phyloP scores from a whole-genome alignment of 2,113 vertebrate species.

The human region DNA sequence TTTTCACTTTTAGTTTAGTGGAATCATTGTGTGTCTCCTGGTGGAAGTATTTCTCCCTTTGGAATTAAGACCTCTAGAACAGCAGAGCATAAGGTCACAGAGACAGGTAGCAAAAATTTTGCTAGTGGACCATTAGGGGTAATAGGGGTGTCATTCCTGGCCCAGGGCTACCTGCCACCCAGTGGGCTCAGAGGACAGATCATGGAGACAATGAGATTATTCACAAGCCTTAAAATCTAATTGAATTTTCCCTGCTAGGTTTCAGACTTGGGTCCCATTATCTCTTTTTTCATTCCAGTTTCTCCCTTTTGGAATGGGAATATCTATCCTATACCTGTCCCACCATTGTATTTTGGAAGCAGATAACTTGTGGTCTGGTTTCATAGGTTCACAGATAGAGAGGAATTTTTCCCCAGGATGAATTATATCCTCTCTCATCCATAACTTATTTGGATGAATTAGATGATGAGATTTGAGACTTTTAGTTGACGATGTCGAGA shows the following conservation, averaged over 20 bases:
- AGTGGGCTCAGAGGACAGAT: not conserved
- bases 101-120: not conserved
- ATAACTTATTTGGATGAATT: not conserved
- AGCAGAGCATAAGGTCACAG: not conserved
- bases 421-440: not conserved
- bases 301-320: not conserved
- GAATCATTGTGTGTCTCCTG: not conserved
- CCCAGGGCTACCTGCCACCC: not conserved
- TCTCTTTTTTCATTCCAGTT: not conserved
- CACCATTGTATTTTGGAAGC: constrained; percentile 2
- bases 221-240: constrained; percentile 5
- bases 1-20: not conserved
- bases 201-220: not conserved
- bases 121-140: not conserved
- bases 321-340: not conserved
- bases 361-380: not conserved
- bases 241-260: not conserved
- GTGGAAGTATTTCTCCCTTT: not conserved
- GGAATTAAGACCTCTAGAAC: not conserved
- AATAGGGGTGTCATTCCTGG: not conserved
- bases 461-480: not conserved
- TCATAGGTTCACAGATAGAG: not conserved
- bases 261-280: not conserved
- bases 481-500: not conserved
- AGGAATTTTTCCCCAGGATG: not conserved